These are phyloP conservation scores for Helicoverpa assulta DNA, from an alignment of 2,888 invertebrate genomes.

Conservation along the genomic window DNA sequence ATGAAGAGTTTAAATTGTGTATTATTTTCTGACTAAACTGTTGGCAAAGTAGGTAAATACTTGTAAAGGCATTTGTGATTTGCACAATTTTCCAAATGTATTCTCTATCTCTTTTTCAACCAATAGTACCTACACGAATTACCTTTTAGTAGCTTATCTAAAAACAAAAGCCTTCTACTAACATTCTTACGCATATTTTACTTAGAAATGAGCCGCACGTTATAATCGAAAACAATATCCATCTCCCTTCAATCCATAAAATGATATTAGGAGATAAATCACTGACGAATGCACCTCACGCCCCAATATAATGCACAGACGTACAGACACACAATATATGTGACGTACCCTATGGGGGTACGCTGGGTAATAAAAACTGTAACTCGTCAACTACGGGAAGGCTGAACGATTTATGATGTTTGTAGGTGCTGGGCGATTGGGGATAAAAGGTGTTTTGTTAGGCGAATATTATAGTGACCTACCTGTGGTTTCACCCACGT, in stretches of 20 bases:
- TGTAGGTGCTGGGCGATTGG: neutral
- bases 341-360: constrained; percentile 66
- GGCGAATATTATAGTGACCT: no score
- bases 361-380: constrained; percentile 79
- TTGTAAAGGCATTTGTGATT: no score
- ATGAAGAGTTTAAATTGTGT: no score
- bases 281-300: constrained; percentile 57
- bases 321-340: constrained; percentile 55
- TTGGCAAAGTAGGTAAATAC: no score
- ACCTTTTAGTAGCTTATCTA: no score
- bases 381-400: constrained; percentile 73
- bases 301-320: constrained; percentile 54
- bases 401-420: constrained; percentile 49
- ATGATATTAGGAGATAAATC: constrained; percentile 57
- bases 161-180: no score
- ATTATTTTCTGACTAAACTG: no score
- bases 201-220: neutral
- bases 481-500: no score
- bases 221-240: constrained; percentile 38
- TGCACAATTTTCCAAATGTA: no score
- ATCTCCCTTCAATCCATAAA: constrained; percentile 48
- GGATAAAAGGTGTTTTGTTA: neutral
- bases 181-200: no score
- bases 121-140: no score
- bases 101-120: no score